Conservation (phyloP, 2,797 vertebrate genomes). For the Anolis apletophallus region DNA sequence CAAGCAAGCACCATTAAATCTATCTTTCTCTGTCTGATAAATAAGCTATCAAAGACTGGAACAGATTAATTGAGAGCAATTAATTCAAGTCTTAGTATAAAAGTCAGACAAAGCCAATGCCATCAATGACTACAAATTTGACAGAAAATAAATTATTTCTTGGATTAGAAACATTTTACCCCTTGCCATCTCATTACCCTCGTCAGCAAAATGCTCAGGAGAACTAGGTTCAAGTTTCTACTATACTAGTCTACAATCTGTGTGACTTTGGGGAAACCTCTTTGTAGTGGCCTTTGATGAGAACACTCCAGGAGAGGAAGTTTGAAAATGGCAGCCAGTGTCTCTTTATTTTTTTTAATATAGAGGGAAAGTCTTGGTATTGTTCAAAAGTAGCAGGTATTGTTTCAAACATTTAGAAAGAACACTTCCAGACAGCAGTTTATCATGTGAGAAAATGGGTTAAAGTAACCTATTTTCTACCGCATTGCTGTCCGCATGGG, state of each 20-base stretch:
- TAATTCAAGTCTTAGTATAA: slow-evolving; percentile 80
- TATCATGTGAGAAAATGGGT: too few relatives aligned
- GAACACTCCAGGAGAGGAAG: background rate
- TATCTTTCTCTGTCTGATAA: slow-evolving; percentile 88
- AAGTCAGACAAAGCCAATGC: slow-evolving; percentile 73
- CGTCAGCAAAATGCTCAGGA: slow-evolving; percentile 36
- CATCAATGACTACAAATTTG: slow-evolving; percentile 80
- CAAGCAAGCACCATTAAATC: slow-evolving; percentile 88
- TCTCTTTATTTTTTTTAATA: slow-evolving; percentile 18
- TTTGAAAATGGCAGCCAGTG: background rate
- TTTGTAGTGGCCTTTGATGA: slow-evolving; percentile 1
- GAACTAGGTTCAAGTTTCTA: slow-evolving; percentile 34
- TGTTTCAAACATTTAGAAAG: background rate
- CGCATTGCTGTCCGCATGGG: too few relatives aligned
- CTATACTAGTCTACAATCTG: background rate
- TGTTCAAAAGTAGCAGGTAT: background rate
- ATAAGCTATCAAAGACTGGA: slow-evolving; percentile 86
- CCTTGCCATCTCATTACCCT: slow-evolving; percentile 34
- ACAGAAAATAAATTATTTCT: slow-evolving; percentile 59
- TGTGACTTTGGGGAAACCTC: slow-evolving; percentile 5
- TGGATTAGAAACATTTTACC: slow-evolving; percentile 51
- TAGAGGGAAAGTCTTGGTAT: background rate
- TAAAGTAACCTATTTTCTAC: too few relatives aligned
- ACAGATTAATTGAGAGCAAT: slow-evolving; percentile 86
- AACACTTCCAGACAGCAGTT: too few relatives aligned